A percentile compares a stretch with the other conserved stretches of the same genome.
Conservation (phyloP, 1,140 invertebrate species). For the Apis dorsata region DNA sequence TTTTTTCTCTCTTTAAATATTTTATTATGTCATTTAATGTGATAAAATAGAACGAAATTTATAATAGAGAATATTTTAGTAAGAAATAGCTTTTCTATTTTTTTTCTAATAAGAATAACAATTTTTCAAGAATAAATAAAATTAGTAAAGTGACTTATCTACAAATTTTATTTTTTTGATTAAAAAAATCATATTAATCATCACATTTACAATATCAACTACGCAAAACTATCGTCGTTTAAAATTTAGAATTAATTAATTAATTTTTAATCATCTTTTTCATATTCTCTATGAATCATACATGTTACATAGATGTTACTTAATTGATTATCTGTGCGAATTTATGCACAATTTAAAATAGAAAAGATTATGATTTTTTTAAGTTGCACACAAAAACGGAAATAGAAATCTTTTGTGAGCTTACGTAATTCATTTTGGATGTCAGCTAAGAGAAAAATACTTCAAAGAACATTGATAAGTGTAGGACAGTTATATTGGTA, state of each 20-base stretch:
- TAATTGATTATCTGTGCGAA: slow-evolving; percentile 44
- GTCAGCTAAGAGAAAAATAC: slow-evolving; percentile 48
- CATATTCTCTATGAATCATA: slow-evolving; percentile 5
- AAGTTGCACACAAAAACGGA: neutral
- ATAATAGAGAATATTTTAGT: neutral
- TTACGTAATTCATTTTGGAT: slow-evolving; percentile 4
- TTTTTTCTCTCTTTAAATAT: too few relatives aligned
- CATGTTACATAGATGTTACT: slow-evolving; percentile 9
- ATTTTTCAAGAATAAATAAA: neutral
- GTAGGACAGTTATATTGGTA: neutral
- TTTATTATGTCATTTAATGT: too few relatives aligned
- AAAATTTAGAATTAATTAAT: neutral
- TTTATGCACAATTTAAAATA: slow-evolving; percentile 38
- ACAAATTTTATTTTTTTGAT: neutral
- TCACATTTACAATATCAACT: neutral
- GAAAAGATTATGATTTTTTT: slow-evolving; percentile 15
- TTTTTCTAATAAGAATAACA: neutral
- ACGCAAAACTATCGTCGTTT: neutral
- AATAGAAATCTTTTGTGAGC: slow-evolving; percentile 6
- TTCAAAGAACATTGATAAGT: slow-evolving; percentile 34
- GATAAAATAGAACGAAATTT: neutral
- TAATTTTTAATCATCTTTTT: neutral
- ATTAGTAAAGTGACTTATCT: neutral
- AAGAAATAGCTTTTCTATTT: too few relatives aligned
- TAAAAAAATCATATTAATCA: neutral